Evolutionary conservation across 2,888 invertebrate genomes (phyloP).

Genomic region (Pomacea canaliculata): DNA sequence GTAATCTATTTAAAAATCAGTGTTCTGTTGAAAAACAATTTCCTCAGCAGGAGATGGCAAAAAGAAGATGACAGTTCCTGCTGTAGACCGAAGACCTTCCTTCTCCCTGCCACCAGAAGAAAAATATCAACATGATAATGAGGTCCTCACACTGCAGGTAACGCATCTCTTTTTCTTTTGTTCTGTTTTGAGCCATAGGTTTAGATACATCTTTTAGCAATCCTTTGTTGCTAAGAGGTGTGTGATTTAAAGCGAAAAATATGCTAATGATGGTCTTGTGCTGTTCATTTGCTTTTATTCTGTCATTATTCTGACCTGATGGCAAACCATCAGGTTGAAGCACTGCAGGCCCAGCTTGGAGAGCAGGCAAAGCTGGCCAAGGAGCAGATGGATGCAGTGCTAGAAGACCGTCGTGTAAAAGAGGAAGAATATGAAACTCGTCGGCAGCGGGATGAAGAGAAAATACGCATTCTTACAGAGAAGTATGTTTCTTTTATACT

Average conservation of each 20-base stretch:
- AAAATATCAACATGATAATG: conserved; percentile 63
- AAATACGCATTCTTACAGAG: conserved; percentile 66
- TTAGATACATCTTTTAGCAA: not conserved
- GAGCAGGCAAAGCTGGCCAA: conserved; percentile 68
- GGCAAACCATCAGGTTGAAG: conserved; percentile 51
- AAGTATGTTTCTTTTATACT: conserved; percentile 53
- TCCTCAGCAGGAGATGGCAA: conserved; percentile 5
- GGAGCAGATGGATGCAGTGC: conserved; percentile 67
- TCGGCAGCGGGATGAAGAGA: conserved; percentile 66
- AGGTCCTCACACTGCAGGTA: conserved; percentile 50
- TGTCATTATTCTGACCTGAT: too few species aligned
- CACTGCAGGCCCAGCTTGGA: conserved; percentile 67
- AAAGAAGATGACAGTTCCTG: conserved; percentile 37
- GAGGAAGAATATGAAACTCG: conserved; percentile 68
- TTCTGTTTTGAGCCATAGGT: not conserved
- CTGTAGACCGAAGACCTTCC: conserved; percentile 39
- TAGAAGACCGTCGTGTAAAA: conserved; percentile 68
- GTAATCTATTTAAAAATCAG: not conserved
- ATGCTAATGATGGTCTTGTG: too few species aligned
- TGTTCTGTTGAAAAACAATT: not conserved
- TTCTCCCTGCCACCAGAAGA: conserved; percentile 55
- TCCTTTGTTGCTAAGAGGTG: too few species aligned
- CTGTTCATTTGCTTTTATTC: too few species aligned
- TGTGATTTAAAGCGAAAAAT: too few species aligned
- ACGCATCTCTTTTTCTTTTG: not conserved